Conservation (phyloP, 2,888 invertebrate genomes). For the Agriopis leucophaearia region DNA sequence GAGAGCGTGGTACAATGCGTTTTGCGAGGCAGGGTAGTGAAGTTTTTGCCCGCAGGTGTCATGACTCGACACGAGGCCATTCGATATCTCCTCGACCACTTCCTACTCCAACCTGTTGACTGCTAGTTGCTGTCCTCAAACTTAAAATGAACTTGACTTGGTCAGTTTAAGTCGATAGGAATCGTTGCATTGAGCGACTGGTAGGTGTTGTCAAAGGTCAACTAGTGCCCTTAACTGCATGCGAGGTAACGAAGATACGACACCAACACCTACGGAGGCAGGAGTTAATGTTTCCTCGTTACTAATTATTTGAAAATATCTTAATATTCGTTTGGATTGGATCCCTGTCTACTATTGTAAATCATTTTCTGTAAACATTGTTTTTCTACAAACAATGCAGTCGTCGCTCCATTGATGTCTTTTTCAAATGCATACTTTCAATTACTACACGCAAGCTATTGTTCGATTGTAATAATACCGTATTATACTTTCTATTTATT, state of each 20-base stretch:
- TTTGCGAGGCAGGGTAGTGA: constrained; percentile 55
- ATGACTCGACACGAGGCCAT: constrained; percentile 54
- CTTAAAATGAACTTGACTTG: constrained; percentile 22
- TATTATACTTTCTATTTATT: constrained; percentile 41
- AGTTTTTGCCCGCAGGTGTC: constrained; percentile 61
- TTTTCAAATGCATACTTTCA: constrained; percentile 36
- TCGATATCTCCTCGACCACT: constrained; percentile 56
- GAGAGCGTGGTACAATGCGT: constrained; percentile 57
- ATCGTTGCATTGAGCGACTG: constrained; percentile 34
- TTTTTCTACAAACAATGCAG: constrained; percentile 38
- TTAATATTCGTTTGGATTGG: background rate
- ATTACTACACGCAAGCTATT: constrained; percentile 19
- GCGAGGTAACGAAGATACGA: constrained; percentile 5
- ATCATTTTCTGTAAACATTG: constrained; percentile 32
- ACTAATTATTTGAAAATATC: background rate
- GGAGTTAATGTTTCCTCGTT: background rate
- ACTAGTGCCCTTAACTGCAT: constrained; percentile 12
- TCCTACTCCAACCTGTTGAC: constrained; percentile 52
- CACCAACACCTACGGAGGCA: background rate
- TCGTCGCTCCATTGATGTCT: constrained; percentile 33
- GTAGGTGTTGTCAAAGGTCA: constrained; percentile 37
- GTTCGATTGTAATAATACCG: constrained; percentile 33
- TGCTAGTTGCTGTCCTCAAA: constrained; percentile 35
- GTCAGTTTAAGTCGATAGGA: constrained; percentile 26
- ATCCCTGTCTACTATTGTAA: background rate